Percentiles rank a stretch among this genome's conserved stretches.
Evolutionary conservation across 2,797 vertebrate species (phyloP).

Genomic region (Sylvilagus floridanus): DNA sequence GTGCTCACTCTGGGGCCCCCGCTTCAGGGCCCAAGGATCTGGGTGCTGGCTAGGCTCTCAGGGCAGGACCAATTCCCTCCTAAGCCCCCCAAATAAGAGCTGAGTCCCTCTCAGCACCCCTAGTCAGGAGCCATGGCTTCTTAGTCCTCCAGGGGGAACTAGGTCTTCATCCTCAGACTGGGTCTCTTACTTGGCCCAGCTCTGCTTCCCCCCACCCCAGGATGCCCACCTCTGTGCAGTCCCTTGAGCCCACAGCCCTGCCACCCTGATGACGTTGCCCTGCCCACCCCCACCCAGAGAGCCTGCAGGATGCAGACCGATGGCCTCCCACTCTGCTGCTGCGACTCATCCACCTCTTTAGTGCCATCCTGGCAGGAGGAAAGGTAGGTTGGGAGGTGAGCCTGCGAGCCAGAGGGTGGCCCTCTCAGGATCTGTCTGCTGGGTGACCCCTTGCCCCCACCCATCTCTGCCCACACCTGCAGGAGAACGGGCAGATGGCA

Average conservation of each 20-base stretch:
- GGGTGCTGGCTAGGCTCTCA: not conserved
- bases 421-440: not conserved
- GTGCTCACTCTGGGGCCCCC: not conserved
- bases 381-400: conserved; percentile 89
- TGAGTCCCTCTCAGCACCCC: not conserved
- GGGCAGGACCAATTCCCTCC: not conserved
- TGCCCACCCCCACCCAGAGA: conserved; percentile 88
- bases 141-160: not conserved
- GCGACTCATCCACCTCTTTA: conserved; percentile 93
- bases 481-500: conserved; percentile 94
- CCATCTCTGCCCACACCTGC: not conserved
- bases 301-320: conserved; percentile 88
- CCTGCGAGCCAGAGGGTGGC: not conserved
- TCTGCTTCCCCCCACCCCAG: not conserved
- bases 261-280: not conserved
- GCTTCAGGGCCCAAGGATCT: not conserved
- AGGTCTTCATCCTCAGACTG: not conserved
- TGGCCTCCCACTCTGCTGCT: conserved; percentile 91
- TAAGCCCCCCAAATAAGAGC: not conserved
- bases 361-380: conserved; percentile 93
- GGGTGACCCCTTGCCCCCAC: not conserved
- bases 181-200: not conserved
- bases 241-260: not conserved
- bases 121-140: not conserved
- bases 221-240: not conserved